Percentiles rank a stretch among this genome's conserved stretches.
Evolutionary conservation across 2,113 vertebrate genomes (phyloP).

Genomic region (Elephas maximus): DNA sequence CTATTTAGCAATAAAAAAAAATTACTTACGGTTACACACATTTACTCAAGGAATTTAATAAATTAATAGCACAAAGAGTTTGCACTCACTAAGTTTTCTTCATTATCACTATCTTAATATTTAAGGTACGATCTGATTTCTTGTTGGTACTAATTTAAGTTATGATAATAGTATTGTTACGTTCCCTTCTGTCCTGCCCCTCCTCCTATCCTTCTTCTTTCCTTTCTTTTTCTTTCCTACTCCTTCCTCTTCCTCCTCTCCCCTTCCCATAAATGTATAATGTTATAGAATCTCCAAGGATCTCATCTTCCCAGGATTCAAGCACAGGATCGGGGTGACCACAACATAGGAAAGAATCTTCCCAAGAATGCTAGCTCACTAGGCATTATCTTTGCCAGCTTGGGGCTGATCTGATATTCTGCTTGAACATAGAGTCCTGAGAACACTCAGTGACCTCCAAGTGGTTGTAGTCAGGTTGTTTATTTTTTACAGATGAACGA

Average conservation of each 20-base stretch:
- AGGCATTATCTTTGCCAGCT: background rate
- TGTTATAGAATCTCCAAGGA: background rate
- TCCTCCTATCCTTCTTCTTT: background rate
- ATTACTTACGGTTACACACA: background rate
- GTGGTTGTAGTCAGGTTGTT: background rate
- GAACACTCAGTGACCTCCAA: background rate
- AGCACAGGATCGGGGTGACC: no score
- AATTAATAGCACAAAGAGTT: slow-evolving; percentile 37
- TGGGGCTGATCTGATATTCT: background rate
- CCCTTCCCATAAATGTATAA: background rate
- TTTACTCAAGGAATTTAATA: background rate
- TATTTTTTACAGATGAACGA: slow-evolving; percentile 21
- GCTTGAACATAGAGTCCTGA: background rate
- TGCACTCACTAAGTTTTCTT: background rate
- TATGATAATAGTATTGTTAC: background rate
- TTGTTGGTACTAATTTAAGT: background rate
- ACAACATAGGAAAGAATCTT: background rate
- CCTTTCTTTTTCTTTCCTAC: background rate
- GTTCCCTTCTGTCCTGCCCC: background rate
- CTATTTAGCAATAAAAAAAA: background rate
- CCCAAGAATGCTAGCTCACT: background rate
- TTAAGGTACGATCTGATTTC: slow-evolving; percentile 20
- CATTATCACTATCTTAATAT: background rate
- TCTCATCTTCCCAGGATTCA: background rate
- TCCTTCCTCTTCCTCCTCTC: background rate